Conservation (phyloP, 2,797 vertebrate genomes). For the Bufotes viridis region DNA sequence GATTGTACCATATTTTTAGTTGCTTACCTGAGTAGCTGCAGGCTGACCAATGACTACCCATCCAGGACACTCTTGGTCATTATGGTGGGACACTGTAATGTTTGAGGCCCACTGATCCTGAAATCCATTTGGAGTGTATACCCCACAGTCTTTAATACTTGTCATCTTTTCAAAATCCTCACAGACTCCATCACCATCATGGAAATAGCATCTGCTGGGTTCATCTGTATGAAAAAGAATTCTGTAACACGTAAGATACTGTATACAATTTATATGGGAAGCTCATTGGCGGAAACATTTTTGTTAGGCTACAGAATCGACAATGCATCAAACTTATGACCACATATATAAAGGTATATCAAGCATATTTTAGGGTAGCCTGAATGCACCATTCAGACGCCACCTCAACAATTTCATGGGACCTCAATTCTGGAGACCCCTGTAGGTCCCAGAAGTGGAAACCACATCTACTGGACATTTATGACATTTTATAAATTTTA, state of each 20-base stretch:
- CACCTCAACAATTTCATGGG: no score
- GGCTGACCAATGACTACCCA: conserved; percentile 93
- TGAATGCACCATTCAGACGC: no score
- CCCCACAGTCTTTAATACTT: conserved; percentile 93
- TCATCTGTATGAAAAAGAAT: conserved; percentile 78
- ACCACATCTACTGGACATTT: no score
- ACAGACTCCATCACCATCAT: conserved; percentile 94
- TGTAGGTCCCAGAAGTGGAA: no score
- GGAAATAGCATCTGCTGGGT: conserved; percentile 96
- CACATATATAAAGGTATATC: no score
- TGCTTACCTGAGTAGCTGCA: conserved; percentile 90
- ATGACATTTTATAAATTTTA: no score
- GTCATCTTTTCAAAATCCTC: conserved; percentile 97
- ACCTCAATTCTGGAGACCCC: no score
- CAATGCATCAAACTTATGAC: no score
- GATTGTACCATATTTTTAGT: neutral
- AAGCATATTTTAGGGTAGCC: no score
- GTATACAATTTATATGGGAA: neutral
- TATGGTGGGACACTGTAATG: conserved; percentile 90
- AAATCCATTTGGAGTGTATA: conserved; percentile 94
- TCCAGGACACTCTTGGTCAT: conserved; percentile 90
- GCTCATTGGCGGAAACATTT: neutral
- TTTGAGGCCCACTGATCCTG: conserved; percentile 95
- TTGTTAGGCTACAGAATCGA: no score
- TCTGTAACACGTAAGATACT: neutral